Evolutionary conservation across 2,797 vertebrate species (phyloP), one percentile per base, ranked within the genome.

Genomic region (Orientallactaga sibirica): DNA sequence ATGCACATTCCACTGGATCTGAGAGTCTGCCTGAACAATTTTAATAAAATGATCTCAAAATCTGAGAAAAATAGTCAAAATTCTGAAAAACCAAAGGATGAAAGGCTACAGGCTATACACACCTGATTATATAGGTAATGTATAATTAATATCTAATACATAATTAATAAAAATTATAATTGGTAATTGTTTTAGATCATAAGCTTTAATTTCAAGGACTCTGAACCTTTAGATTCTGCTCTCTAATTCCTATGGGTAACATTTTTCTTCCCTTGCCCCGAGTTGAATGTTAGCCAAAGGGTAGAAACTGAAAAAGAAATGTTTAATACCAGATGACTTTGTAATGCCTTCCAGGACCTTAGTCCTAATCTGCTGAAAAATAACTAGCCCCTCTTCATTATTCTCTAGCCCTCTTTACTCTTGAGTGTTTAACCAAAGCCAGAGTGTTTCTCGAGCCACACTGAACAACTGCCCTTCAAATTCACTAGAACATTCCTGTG

Each of bases 41-140:
- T 91, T 71, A 96, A 92, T 61, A 82, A 92, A 95, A 70, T 48
- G 22, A 79, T 48, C 68, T 88, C 78, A 88, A 82, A 86, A 92
- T 62, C 84, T 84, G 41, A 93, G 52, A 62, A 85, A 85, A 67
- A 62, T 55, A 88, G 33, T 87, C 55, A 95, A 94, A 84, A 84
- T 41, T 9, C 89, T 7, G 78, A 61, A 74, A 12, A 41, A 87
- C 55, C n/a, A 61, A 92, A 86, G 18, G 14, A 55, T 24, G 80
- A 77, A 93, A 25, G 88, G 66, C 75, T 77, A 89, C 61, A 95
- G 58, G 87, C 73, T 66, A 77, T 2, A 41, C 58, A 81, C 3
- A 79, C 5, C 68, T 93, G 78, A 81, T 27, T 55, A 73, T 71
- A 84, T 7, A 76, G 71, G 58, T 19, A 25, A 25, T 48, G 11